Percentiles rank a stretch among this genome's conserved stretches.
phyloP scores from a whole-genome alignment of 2,113 vertebrate species.

The Ageneiosus marmoratus region DNA sequence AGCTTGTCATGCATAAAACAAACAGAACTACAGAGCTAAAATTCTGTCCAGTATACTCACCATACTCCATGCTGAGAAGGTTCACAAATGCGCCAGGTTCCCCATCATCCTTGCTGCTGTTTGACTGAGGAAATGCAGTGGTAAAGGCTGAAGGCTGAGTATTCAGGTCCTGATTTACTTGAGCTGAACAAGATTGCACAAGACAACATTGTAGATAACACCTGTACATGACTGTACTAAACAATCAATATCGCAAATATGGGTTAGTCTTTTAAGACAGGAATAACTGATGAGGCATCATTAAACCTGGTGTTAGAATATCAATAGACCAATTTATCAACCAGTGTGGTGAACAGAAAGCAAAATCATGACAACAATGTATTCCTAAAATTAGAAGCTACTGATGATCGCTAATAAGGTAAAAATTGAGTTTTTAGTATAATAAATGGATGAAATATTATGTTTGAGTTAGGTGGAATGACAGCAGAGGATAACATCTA shows the following conservation, averaged over 20 bases:
- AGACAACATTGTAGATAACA: not conserved
- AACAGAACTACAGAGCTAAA: not conserved
- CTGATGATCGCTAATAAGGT: not conserved
- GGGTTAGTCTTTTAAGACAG: not conserved
- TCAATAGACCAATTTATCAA: not conserved
- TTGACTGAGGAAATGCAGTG: constrained; percentile 12
- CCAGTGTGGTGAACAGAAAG: not conserved
- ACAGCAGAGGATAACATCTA: not conserved
- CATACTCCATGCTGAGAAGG: constrained; percentile 69
- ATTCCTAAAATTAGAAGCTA: not conserved
- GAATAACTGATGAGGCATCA: not conserved
- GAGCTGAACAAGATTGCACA: constrained; percentile 24
- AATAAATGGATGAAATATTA: not conserved
- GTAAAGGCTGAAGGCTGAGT: constrained; percentile 36
- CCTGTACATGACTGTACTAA: not conserved
- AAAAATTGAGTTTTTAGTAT: not conserved
- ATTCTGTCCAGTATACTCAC: constrained; percentile 53
- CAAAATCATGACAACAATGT: not conserved
- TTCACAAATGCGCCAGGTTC: constrained; percentile 56
- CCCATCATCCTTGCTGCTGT: constrained; percentile 51
- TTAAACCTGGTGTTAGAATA: not conserved
- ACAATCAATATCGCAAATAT: not conserved
- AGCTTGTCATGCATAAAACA: not conserved
- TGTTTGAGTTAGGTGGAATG: not conserved
- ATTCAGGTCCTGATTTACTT: constrained; percentile 39